A percentile compares a stretch with the other conserved stretches of the same genome.
Evolutionary conservation across 2,113 vertebrate species (phyloP).

Genomic region (Shinisaurus crocodilurus): DNA sequence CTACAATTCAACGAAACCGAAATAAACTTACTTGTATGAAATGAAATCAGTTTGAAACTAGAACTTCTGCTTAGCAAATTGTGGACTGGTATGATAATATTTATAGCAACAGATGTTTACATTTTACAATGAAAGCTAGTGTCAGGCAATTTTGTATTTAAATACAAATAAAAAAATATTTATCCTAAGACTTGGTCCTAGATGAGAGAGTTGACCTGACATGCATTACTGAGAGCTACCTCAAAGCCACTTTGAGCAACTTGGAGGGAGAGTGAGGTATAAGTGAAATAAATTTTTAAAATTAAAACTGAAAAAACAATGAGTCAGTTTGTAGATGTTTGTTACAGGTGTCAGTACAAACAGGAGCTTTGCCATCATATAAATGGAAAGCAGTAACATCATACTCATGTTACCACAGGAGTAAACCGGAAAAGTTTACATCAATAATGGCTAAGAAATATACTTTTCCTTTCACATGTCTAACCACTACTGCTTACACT

Average conservation of each 20-base stretch:
- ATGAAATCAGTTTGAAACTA: background rate
- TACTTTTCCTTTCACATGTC: background rate
- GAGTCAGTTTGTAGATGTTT: background rate
- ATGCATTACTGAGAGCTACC: background rate
- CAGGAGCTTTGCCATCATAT: background rate
- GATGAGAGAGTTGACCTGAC: background rate
- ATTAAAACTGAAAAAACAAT: background rate
- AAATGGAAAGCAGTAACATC: background rate
- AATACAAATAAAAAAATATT: background rate
- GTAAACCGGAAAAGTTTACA: background rate
- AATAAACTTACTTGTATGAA: background rate
- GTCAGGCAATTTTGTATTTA: background rate
- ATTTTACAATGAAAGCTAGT: background rate
- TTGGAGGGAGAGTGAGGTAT: background rate
- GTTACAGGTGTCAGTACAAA: background rate
- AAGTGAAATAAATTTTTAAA: background rate
- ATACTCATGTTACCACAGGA: background rate
- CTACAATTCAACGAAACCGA: background rate
- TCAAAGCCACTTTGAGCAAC: background rate
- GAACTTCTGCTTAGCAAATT: background rate
- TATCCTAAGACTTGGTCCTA: background rate
- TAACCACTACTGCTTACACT: conserved; percentile 34
- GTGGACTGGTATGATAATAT: background rate
- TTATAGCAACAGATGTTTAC: background rate
- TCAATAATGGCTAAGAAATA: conserved; percentile 2